Conservation (phyloP, 2,888 invertebrate genomes). For the Polyommatus icarus region DNA sequence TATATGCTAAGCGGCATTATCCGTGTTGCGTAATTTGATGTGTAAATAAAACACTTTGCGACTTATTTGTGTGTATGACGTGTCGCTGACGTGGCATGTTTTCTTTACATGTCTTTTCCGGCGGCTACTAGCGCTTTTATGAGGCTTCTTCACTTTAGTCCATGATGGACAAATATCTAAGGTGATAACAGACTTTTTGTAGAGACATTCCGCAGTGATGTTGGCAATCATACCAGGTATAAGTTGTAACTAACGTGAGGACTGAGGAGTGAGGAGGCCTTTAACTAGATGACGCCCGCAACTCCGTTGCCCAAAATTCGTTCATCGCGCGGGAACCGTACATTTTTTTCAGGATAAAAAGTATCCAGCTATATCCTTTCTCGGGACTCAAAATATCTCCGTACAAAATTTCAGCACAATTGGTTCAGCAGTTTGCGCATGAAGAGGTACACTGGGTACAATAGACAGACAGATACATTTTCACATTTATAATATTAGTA, state of each 20-base stretch:
- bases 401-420: no score
- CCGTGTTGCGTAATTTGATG: conserved; percentile 4
- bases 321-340: neutral
- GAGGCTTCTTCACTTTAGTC: neutral
- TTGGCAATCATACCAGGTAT: neutral
- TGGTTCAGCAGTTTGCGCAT: no score
- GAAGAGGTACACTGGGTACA: no score
- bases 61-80: neutral
- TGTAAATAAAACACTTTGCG: neutral
- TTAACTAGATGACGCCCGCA: no score
- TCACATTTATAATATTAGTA: no score
- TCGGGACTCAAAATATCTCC: no score
- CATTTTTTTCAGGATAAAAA: neutral
- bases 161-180: neutral
- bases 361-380: no score
- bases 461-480: no score
- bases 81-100: neutral
- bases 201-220: neutral
- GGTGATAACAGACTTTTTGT: neutral
- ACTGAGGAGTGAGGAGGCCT: no score
- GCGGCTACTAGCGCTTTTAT: neutral
- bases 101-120: neutral
- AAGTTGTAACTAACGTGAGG: neutral
- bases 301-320: neutral
- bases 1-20: conserved; percentile 10